A percentile compares a stretch with the other conserved stretches of the same genome.
phyloP scores from a whole-genome alignment of 1,140 invertebrate genomes.

The Spodoptera frugiperda region DNA sequence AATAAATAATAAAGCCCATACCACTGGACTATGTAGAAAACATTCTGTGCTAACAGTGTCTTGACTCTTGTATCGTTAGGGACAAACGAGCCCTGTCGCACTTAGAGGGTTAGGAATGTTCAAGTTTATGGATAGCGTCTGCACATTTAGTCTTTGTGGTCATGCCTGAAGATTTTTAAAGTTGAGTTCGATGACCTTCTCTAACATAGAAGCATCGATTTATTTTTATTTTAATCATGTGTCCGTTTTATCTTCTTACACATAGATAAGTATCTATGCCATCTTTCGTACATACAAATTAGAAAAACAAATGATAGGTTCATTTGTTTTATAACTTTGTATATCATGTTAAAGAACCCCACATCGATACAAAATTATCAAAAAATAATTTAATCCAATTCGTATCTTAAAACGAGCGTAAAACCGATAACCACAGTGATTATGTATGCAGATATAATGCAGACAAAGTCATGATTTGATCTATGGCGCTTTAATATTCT shows the following conservation, averaged over 20 bases:
- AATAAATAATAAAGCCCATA: slow-evolving; percentile 83
- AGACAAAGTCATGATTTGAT: slow-evolving; percentile 63
- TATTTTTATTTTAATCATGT: not conserved
- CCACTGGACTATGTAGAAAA: slow-evolving; percentile 40
- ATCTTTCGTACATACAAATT: not conserved
- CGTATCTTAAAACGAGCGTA: slow-evolving; percentile 60
- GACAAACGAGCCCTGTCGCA: slow-evolving; percentile 24
- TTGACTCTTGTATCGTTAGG: slow-evolving; percentile 36
- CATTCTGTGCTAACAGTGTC: slow-evolving; percentile 35
- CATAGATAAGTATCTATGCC: not conserved
- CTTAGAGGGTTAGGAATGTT: slow-evolving; percentile 42
- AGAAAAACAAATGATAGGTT: no score
- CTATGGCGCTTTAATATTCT: slow-evolving; percentile 77
- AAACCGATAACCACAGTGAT: slow-evolving; percentile 69
- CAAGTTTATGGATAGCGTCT: slow-evolving; percentile 9
- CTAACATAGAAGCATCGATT: not conserved
- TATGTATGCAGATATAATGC: slow-evolving; percentile 72
- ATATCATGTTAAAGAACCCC: no score
- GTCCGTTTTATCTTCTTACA: not conserved
- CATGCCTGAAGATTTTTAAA: slow-evolving; percentile 10
- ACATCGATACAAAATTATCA: slow-evolving; percentile 11
- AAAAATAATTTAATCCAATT: slow-evolving; percentile 51
- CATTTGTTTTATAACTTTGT: no score
- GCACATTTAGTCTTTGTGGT: slow-evolving; percentile 33
- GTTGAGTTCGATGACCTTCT: slow-evolving; percentile 3